A percentile compares a stretch with the other conserved stretches of the same genome.
phyloP scores from a whole-genome alignment of 2,113 vertebrate genomes.

The Eptesicus fuscus region DNA sequence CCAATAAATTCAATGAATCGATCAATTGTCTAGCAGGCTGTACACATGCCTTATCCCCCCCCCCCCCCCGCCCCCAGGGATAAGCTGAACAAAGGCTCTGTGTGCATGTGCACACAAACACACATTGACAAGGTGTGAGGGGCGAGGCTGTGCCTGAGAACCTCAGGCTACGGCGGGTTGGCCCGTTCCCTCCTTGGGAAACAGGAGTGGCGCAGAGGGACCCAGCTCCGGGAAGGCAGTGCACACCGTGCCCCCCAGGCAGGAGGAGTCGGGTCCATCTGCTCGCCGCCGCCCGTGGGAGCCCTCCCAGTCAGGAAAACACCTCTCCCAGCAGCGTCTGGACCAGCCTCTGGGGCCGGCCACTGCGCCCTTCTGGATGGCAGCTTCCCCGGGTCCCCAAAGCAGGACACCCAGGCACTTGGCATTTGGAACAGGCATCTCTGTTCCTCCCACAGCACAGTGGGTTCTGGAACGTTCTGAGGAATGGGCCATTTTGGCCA shows the following conservation, averaged over 20 bases:
- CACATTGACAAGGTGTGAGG: neutral
- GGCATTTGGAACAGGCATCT: neutral
- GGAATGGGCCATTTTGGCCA: constrained; percentile 70
- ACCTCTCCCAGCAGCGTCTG: neutral
- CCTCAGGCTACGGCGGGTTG: neutral
- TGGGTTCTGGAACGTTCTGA: constrained; percentile 68
- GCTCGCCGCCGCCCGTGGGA: neutral
- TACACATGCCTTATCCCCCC: neutral
- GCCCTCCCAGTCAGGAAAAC: neutral
- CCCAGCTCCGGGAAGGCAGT: neutral
- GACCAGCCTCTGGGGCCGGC: no score
- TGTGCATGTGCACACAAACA: neutral
- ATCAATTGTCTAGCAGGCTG: neutral
- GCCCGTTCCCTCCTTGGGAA: neutral
- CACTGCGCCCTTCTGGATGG: neutral
- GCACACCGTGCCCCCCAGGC: neutral
- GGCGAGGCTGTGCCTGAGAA: neutral
- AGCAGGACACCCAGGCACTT: neutral
- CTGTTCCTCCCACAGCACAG: constrained; percentile 8
- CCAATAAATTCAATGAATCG: neutral
- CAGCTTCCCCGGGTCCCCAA: neutral
- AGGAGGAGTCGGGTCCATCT: neutral
- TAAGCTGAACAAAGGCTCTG: no score
- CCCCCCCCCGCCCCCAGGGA: neutral
- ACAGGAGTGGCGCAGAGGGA: neutral